Conservation (phyloP, 2,888 invertebrate genomes). For the Oscheius onirici region DNA sequence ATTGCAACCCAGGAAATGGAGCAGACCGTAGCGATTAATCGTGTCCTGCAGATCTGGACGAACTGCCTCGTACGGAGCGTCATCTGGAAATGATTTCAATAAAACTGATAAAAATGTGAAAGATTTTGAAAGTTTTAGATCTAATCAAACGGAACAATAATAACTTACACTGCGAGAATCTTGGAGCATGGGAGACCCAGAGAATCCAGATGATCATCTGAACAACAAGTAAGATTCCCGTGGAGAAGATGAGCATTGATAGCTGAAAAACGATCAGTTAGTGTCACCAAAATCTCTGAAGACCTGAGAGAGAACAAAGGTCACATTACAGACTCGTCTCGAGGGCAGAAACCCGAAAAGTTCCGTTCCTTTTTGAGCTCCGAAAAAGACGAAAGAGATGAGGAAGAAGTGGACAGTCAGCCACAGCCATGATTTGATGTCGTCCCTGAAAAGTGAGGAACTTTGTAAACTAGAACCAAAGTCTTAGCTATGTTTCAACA, state of each 20-base stretch:
- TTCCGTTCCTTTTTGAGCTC: constrained; percentile 38
- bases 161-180: constrained; percentile 5
- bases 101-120: neutral
- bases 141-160: neutral
- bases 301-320: constrained; percentile 82
- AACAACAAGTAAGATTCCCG: neutral
- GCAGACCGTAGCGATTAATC: constrained; percentile 19
- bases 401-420: constrained; percentile 14
- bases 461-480: no score
- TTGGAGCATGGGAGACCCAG: neutral
- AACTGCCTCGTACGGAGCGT: neutral
- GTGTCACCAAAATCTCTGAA: neutral
- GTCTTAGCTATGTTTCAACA: neutral
- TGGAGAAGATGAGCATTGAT: constrained; percentile 3
- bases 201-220: constrained; percentile 8
- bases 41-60: constrained; percentile 5
- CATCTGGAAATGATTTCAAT: constrained; percentile 1
- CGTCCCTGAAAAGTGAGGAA: constrained; percentile 25
- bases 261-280: neutral
- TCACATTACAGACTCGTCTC: constrained; percentile 84
- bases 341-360: constrained; percentile 75
- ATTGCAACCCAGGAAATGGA: constrained; percentile 12
- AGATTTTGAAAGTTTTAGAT: neutral
- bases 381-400: constrained; percentile 35
- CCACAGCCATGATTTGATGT: constrained; percentile 20